A percentile compares a stretch with the other conserved stretches of the same genome.
Evolutionary conservation across 2,113 vertebrate genomes (phyloP).

Genomic region (Misgurnus anguillicaudatus): DNA sequence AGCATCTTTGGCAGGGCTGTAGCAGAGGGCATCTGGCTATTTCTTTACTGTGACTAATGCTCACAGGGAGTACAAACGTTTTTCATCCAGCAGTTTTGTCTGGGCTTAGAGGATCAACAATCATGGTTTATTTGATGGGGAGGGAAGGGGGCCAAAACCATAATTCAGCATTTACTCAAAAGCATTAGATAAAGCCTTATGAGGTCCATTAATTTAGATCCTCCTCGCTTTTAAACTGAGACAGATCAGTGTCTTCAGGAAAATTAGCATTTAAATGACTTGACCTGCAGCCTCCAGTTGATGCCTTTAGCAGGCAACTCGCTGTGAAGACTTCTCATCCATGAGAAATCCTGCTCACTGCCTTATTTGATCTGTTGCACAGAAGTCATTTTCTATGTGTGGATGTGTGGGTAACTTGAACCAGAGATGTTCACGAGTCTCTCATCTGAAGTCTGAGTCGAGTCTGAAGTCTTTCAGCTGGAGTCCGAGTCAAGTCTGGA

Average conservation of each 20-base stretch:
- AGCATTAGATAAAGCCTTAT: constrained; percentile 44
- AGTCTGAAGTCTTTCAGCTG: too few relatives aligned
- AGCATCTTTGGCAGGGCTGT: neutral
- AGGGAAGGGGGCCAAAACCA: constrained; percentile 28
- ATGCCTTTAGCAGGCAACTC: neutral
- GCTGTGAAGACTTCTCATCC: constrained; percentile 35
- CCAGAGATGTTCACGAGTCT: too few relatives aligned
- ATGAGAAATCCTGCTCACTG: constrained; percentile 9
- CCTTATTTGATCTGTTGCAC: constrained; percentile 23
- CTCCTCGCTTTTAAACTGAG: constrained; percentile 43
- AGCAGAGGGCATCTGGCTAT: neutral
- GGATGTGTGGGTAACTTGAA: too few relatives aligned
- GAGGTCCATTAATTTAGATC: constrained; percentile 43
- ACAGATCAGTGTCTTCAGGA: constrained; percentile 49
- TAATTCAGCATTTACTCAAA: constrained; percentile 50
- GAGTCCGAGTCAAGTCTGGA: too few relatives aligned
- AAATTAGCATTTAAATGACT: constrained; percentile 63
- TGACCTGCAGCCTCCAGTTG: constrained; percentile 36
- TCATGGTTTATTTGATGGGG: constrained; percentile 41
- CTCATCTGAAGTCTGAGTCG: too few relatives aligned
- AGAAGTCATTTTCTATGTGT: constrained; percentile 11
- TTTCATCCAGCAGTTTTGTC: constrained; percentile 6
- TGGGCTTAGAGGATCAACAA: constrained; percentile 45
- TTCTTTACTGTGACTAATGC: too few relatives aligned
- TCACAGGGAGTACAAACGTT: too few relatives aligned